Evolutionary conservation across 2,113 vertebrate genomes (phyloP).

Genomic region (Oophaga pumilio): DNA sequence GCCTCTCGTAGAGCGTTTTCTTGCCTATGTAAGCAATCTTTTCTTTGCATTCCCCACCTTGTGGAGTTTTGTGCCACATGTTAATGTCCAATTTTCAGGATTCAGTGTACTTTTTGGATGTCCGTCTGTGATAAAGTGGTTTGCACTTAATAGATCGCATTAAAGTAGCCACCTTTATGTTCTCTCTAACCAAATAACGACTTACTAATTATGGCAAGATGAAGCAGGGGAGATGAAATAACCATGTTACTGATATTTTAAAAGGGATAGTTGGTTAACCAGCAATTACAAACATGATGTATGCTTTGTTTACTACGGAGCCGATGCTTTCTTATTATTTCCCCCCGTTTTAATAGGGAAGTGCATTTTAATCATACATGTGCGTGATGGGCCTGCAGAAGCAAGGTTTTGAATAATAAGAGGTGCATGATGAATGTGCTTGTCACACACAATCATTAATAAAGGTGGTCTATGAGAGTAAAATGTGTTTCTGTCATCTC

Average conservation of each 20-base stretch:
- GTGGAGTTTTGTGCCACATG: background rate
- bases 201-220: constrained; percentile 4
- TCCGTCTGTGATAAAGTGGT: background rate
- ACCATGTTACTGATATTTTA: background rate
- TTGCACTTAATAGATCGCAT: constrained; percentile 1
- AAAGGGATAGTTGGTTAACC: constrained; percentile 4
- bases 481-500: constrained; percentile 22
- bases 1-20: background rate
- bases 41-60: constrained; percentile 8
- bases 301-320: background rate
- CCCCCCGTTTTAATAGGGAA: background rate
- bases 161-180: background rate
- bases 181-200: background rate
- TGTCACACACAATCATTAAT: constrained; percentile 32
- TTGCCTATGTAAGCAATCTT: constrained; percentile 8
- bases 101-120: constrained; percentile 1
- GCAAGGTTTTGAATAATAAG: background rate
- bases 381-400: background rate
- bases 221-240: background rate
- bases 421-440: constrained; percentile 27
- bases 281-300: background rate
- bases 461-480: constrained; percentile 21
- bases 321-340: constrained; percentile 3
- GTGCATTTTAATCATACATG: constrained; percentile 32
- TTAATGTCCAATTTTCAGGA: constrained; percentile 12